These are phyloP conservation scores for Branchipolynoe longqiensis DNA, from an alignment of 2,888 invertebrate species.

Conservation along the genomic window DNA sequence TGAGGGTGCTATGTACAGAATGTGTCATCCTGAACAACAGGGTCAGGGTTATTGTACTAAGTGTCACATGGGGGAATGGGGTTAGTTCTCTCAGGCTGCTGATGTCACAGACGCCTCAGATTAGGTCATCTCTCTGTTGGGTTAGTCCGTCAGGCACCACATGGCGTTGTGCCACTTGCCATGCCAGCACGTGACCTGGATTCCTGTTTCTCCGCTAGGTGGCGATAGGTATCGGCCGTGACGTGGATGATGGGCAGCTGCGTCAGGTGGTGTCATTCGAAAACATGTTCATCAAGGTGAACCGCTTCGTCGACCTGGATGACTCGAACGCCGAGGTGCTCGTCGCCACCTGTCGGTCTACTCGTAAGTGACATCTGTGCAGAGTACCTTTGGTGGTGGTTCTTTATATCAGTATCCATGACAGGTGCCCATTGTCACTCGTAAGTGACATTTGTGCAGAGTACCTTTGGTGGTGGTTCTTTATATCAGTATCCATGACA, in stretches of 20 bases:
- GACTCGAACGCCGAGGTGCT: not conserved
- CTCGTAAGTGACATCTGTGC: slow-evolving; percentile 39
- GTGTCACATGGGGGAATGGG: not conserved
- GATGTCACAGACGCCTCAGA: too few species aligned
- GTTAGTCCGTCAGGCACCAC: too few species aligned
- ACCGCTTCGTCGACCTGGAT: not conserved
- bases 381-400: too few species aligned
- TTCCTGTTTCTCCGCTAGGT: not conserved
- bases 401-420: too few species aligned
- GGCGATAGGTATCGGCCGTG: not conserved
- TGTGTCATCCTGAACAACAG: not conserved
- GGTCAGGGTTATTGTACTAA: too few species aligned
- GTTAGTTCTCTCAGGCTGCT: not conserved
- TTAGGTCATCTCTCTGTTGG: too few species aligned
- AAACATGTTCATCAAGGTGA: not conserved
- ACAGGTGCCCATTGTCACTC: too few species aligned
- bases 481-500: too few species aligned
- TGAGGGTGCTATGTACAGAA: not conserved
- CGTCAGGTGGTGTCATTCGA: not conserved
- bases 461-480: too few species aligned
- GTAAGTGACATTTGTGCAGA: too few species aligned
- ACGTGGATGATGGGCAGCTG: slow-evolving; percentile 1
- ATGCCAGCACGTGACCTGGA: not conserved
- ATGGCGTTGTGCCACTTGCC: too few species aligned
- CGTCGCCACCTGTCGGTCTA: not conserved